A percentile compares a stretch with the other conserved stretches of the same genome.
Evolutionary conservation across 2,797 vertebrate species (phyloP).

Genomic region (Coilia nasus): DNA sequence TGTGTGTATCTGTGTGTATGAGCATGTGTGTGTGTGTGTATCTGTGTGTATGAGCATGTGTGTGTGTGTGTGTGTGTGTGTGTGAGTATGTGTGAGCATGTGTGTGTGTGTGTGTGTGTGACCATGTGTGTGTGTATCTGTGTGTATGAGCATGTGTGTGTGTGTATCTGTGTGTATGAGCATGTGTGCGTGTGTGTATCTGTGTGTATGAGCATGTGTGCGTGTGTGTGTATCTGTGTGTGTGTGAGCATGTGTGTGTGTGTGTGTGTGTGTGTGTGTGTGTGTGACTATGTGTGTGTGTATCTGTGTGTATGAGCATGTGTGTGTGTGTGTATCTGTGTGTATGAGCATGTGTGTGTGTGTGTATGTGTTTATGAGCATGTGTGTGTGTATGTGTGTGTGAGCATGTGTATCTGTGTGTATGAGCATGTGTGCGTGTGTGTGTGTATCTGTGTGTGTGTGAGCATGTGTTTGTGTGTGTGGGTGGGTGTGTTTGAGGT

Average conservation of each 20-base stretch:
- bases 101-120: neutral
- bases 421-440: neutral
- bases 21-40: neutral
- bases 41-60: neutral
- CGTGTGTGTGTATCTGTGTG: neutral
- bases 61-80: neutral
- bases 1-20: neutral
- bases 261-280: too few relatives aligned
- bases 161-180: neutral
- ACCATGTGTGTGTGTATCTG: neutral
- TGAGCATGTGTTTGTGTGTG: neutral
- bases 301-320: neutral
- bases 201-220: neutral
- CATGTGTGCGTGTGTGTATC: neutral
- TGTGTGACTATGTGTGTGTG: neutral
- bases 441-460: neutral
- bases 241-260: neutral
- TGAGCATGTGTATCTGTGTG: neutral
- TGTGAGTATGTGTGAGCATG: neutral
- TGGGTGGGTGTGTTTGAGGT: neutral
- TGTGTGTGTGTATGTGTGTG: neutral
- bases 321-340: neutral
- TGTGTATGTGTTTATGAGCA: neutral
- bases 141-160: neutral
- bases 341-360: neutral